Percentiles rank a stretch among this genome's conserved stretches.
phyloP scores from a whole-genome alignment of 2,888 invertebrate genomes.

The Pyrrhosoma nymphula region DNA sequence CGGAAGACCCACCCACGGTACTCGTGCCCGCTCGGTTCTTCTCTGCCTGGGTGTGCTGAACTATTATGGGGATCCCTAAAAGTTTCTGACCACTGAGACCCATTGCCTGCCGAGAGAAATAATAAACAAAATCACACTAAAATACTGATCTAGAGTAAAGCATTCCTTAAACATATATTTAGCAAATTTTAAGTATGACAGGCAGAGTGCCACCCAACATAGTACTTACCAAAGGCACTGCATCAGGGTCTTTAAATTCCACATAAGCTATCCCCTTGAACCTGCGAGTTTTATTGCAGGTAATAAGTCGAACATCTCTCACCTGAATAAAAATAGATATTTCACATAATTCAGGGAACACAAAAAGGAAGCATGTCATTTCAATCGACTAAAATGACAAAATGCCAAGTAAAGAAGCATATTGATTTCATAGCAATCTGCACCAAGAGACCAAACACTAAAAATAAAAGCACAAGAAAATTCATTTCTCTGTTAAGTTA shows the following conservation, averaged over 20 bases:
- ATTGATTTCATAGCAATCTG: too few relatives aligned
- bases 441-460: too few relatives aligned
- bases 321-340: conserved; percentile 76
- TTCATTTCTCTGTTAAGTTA: not conserved
- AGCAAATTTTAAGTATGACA: too few relatives aligned
- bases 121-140: conserved; percentile 67
- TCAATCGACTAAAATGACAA: too few relatives aligned
- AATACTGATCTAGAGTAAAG: not conserved
- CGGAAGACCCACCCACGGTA: conserved; percentile 81
- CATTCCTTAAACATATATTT: too few relatives aligned
- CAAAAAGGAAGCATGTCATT: too few relatives aligned
- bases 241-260: conserved; percentile 98
- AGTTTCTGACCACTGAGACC: conserved; percentile 97
- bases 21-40: conserved; percentile 95
- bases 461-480: not conserved
- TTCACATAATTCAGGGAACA: conserved; percentile 29
- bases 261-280: conserved; percentile 99
- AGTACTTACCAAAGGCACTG: conserved; percentile 91
- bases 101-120: conserved; percentile 85
- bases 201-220: too few relatives aligned
- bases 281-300: conserved; percentile 98
- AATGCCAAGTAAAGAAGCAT: too few relatives aligned
- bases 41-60: conserved; percentile 98
- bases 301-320: conserved; percentile 97
- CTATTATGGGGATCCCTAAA: conserved; percentile 97